phyloP scores from a whole-genome alignment of 1,140 invertebrate genomes.

The Carposina sasakii region DNA sequence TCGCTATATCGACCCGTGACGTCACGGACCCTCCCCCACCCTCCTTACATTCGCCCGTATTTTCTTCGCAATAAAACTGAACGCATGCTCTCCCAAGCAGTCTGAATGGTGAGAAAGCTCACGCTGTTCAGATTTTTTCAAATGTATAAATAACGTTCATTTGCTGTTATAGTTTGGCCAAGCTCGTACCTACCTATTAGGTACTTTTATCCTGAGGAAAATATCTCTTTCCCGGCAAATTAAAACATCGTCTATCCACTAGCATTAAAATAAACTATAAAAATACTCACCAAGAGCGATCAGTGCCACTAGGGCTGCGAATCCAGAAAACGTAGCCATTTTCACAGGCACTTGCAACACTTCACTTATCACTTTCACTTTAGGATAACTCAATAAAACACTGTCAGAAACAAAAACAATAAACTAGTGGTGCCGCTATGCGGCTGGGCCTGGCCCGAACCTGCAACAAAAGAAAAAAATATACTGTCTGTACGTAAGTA shows the following conservation, averaged over 20 bases:
- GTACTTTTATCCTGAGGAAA: too few species aligned
- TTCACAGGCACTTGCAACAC: conserved; percentile 52
- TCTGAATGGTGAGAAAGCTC: too few species aligned
- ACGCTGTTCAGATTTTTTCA: too few species aligned
- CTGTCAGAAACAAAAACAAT: conserved; percentile 29
- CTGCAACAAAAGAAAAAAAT: conserved; percentile 51
- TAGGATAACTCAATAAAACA: conserved; percentile 33
- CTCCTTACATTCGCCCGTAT: neutral
- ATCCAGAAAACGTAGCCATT: conserved; percentile 45
- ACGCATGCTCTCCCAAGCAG: too few species aligned
- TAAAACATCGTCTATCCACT: too few species aligned
- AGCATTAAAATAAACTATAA: conserved; percentile 1
- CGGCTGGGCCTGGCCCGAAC: conserved; percentile 59
- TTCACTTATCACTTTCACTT: conserved; percentile 53
- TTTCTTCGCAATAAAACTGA: too few species aligned
- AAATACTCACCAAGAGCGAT: conserved; percentile 48
- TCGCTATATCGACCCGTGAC: conserved; percentile 35
- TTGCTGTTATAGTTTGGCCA: too few species aligned
- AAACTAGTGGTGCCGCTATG: conserved; percentile 47
- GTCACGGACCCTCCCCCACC: conserved; percentile 16
- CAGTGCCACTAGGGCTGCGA: conserved; percentile 57
- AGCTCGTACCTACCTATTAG: too few species aligned
- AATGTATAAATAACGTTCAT: too few species aligned
- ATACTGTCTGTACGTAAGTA: too few species aligned
- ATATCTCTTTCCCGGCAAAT: too few species aligned